phyloP scores from a whole-genome alignment of 2,888 invertebrate genomes.

The Parnassius glacialis region DNA sequence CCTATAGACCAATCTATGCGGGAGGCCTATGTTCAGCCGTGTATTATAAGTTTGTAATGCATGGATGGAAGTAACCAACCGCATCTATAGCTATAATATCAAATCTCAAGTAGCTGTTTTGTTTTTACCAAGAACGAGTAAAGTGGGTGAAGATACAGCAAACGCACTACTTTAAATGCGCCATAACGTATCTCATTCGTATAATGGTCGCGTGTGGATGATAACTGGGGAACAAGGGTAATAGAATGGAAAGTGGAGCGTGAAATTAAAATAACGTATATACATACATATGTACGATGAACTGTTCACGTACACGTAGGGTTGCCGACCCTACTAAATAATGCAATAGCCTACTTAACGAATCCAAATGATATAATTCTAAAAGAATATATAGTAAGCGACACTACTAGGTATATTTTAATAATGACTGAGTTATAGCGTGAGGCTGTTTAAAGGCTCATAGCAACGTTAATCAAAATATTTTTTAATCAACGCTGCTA shows the following conservation, averaged over 20 bases:
- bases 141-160: slow-evolving; percentile 18
- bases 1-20: too few species aligned
- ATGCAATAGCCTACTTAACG: background rate
- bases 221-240: slow-evolving; percentile 11
- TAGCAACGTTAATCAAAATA: too few species aligned
- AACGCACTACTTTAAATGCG: slow-evolving; percentile 8
- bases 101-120: too few species aligned
- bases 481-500: too few species aligned
- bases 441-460: too few species aligned
- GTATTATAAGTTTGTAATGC: background rate
- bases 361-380: background rate
- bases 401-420: too few species aligned
- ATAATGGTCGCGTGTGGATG: slow-evolving; percentile 4
- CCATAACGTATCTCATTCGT: slow-evolving; percentile 8
- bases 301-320: background rate
- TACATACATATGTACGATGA: slow-evolving; percentile 3
- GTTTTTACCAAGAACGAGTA: slow-evolving; percentile 1
- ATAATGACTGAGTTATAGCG: too few species aligned
- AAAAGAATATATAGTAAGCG: background rate
- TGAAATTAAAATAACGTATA: slow-evolving; percentile 10
- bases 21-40: background rate
- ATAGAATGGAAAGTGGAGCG: slow-evolving; percentile 18
- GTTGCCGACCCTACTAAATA: too few species aligned
- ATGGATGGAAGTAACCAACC: too few species aligned
- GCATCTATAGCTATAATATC: too few species aligned